Evolutionary conservation across 2,888 invertebrate species (phyloP).

Genomic region (Acrobasis consociella): DNA sequence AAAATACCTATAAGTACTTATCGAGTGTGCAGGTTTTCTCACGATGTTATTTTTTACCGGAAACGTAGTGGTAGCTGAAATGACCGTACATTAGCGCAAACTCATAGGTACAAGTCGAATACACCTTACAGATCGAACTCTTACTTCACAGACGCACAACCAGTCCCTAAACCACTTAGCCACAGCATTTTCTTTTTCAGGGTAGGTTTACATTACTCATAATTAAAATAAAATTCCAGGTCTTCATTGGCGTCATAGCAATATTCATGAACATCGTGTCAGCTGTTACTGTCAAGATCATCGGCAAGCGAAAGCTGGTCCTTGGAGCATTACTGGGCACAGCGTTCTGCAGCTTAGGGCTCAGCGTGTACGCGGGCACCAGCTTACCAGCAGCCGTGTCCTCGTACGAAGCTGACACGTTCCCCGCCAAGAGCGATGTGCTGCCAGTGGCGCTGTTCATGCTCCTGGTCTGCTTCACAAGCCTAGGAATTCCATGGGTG

Average conservation of each 20-base stretch:
- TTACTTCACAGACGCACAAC: too few species aligned
- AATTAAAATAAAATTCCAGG: constrained; percentile 48
- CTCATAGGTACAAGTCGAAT: too few species aligned
- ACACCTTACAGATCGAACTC: too few species aligned
- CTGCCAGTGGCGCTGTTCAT: constrained; percentile 69
- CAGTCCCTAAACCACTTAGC: too few species aligned
- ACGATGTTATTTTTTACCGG: too few species aligned
- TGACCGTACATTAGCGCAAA: too few species aligned
- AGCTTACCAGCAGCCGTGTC: constrained; percentile 54
- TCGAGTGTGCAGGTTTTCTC: too few species aligned
- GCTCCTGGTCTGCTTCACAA: constrained; percentile 61
- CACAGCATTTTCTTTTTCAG: too few species aligned
- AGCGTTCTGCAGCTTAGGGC: constrained; percentile 53
- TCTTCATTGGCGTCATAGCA: constrained; percentile 59
- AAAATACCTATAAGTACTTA: too few species aligned
- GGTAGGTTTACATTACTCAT: too few species aligned
- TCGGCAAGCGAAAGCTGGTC: constrained; percentile 69
- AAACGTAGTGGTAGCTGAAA: too few species aligned
- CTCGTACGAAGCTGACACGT: constrained; percentile 65
- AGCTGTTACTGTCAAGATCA: constrained; percentile 58
- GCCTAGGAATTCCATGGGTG: constrained; percentile 80
- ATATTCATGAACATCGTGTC: constrained; percentile 65
- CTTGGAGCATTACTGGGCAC: constrained; percentile 59
- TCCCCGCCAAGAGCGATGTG: constrained; percentile 62
- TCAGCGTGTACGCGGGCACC: constrained; percentile 59